Conservation (phyloP, 1,140 invertebrate species). For the Alviniconcha marisindica region DNA sequence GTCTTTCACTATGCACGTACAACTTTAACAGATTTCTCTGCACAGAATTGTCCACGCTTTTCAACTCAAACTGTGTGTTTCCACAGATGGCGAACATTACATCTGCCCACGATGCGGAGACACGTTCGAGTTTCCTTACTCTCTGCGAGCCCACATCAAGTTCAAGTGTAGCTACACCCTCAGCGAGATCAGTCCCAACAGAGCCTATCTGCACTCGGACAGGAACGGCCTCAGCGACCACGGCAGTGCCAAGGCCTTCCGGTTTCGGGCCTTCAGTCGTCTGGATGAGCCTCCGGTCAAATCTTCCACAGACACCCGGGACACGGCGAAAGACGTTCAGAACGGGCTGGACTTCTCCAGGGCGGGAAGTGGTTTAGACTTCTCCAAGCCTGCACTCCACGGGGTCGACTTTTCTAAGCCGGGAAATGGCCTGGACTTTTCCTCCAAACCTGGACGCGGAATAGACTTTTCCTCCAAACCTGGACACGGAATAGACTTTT, state of each 20-base stretch:
- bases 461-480: background rate
- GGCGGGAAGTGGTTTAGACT: background rate
- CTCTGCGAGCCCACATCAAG: conserved; percentile 69
- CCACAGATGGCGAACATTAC: conserved; percentile 62
- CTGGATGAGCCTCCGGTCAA: background rate
- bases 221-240: conserved; percentile 9
- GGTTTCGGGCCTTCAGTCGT: background rate
- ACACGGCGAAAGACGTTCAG: background rate
- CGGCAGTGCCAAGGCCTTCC: background rate
- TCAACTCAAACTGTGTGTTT: background rate
- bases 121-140: conserved; percentile 67
- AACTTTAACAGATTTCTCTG: background rate
- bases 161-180: conserved; percentile 64
- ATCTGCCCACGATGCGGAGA: conserved; percentile 68
- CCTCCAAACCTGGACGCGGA: background rate
- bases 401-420: background rate
- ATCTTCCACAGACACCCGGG: background rate
- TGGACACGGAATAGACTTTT: background rate
- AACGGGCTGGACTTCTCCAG: background rate
- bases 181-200: conserved; percentile 27
- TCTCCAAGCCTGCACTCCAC: background rate
- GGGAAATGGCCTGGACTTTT: background rate
- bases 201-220: background rate
- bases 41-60: too few relatives aligned
- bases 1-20: background rate